These are phyloP conservation scores for Anoplius nigerrimus DNA, from an alignment of 2,888 invertebrate species.

Conservation along the genomic window DNA sequence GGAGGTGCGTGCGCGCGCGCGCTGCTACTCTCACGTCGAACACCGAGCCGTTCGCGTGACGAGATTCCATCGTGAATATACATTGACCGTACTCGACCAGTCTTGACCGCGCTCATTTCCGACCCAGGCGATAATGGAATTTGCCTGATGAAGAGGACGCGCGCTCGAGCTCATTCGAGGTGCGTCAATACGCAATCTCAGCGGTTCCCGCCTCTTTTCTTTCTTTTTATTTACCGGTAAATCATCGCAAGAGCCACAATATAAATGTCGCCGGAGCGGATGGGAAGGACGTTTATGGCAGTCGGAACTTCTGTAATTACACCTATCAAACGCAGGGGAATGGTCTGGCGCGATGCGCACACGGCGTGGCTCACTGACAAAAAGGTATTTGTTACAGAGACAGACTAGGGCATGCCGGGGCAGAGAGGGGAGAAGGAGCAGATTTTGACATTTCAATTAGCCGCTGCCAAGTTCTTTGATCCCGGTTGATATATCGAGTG, in stretches of 20 bases:
- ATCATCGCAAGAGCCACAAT: conserved; percentile 21
- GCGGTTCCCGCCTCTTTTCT: neutral
- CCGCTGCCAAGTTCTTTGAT: conserved; percentile 24
- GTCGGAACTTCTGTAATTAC: conserved; percentile 43
- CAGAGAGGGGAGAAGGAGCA: conserved; percentile 14
- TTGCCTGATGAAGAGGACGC: no score
- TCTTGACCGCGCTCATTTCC: no score
- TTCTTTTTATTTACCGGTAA: conserved; percentile 29
- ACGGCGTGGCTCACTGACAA: conserved; percentile 21
- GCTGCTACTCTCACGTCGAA: no score
- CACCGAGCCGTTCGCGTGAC: no score
- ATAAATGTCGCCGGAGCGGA: conserved; percentile 35
- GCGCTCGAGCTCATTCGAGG: no score
- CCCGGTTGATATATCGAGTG: no score
- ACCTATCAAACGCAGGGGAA: conserved; percentile 44
- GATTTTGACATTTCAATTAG: conserved; percentile 42
- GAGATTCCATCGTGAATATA: no score
- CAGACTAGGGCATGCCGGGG: conserved; percentile 9
- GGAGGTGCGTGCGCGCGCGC: no score
- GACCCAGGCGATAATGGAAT: no score
- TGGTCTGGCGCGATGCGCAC: conserved; percentile 16
- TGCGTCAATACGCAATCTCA: no score
- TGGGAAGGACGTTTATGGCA: conserved; percentile 31
- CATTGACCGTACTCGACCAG: no score
- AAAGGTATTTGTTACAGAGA: conserved; percentile 28